Conservation (phyloP, 2,888 invertebrate species). For the Cyclophora punctaria region DNA sequence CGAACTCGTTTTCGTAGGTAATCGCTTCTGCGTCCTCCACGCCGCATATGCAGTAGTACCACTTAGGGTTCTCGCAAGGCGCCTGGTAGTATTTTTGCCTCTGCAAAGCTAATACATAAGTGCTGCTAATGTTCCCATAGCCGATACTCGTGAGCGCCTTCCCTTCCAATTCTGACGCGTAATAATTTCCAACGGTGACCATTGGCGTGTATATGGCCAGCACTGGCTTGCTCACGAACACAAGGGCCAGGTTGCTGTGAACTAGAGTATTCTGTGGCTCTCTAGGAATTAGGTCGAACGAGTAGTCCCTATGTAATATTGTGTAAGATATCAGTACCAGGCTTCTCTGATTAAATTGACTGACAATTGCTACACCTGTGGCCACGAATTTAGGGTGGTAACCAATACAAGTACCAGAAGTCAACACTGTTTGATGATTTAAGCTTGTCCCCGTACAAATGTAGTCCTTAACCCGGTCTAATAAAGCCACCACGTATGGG, state of each 20-base stretch:
- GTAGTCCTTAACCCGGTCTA: conserved; percentile 31
- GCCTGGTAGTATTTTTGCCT: conserved; percentile 37
- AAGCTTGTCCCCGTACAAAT: conserved; percentile 48
- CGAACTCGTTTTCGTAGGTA: conserved; percentile 36
- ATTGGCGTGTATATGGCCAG: conserved; percentile 30
- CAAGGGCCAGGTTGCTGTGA: conserved; percentile 50
- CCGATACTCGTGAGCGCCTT: conserved; percentile 37
- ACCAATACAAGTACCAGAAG: conserved; percentile 44
- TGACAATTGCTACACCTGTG: conserved; percentile 35
- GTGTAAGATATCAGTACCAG: conserved; percentile 32
- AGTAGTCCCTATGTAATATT: conserved; percentile 37
- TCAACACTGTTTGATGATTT: conserved; percentile 36
- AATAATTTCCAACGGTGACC: conserved; percentile 36
- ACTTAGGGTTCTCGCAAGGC: conserved; percentile 46
- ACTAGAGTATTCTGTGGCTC: conserved; percentile 33
- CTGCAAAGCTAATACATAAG: conserved; percentile 31
- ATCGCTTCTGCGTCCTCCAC: conserved; percentile 25
- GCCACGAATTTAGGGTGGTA: conserved; percentile 32
- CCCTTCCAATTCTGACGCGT: conserved; percentile 36
- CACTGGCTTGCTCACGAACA: conserved; percentile 30
- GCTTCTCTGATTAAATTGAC: conserved; percentile 22
- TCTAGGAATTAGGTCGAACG: conserved; percentile 24
- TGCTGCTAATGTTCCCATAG: conserved; percentile 29
- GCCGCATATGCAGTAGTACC: conserved; percentile 57
- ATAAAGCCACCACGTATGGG: conserved; percentile 45